These are phyloP conservation scores for Eulithis testata DNA, from an alignment of 2,888 invertebrate species.

Conservation along the genomic window DNA sequence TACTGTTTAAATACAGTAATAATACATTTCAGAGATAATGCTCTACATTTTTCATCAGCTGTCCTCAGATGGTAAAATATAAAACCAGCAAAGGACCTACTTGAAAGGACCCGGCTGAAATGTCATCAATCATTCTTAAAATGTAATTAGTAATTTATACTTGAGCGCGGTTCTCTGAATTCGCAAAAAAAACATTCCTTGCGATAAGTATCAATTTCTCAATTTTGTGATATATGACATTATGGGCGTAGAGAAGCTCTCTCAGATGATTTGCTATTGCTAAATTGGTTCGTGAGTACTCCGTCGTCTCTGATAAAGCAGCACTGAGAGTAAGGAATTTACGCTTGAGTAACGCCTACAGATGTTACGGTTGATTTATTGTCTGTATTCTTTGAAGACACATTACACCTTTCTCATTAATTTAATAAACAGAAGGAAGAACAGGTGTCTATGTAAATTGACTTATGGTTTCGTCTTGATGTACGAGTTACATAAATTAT, in stretches of 20 bases:
- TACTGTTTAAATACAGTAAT: too few species aligned
- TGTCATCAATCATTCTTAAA: conserved; percentile 28
- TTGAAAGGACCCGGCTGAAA: conserved; percentile 5
- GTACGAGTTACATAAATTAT: not conserved
- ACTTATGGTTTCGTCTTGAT: conserved; percentile 17
- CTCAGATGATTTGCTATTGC: conserved; percentile 43
- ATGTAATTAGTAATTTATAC: conserved; percentile 31
- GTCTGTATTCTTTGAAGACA: conserved; percentile 21
- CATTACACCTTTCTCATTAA: conserved; percentile 25
- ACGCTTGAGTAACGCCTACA: conserved; percentile 27
- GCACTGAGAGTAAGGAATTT: conserved; percentile 30
- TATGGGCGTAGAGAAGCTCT: conserved; percentile 15
- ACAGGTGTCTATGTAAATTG: conserved; percentile 23
- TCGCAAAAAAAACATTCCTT: conserved; percentile 13
- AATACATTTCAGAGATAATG: not conserved
- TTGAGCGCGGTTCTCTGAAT: conserved; percentile 21
- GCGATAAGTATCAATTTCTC: conserved; percentile 20
- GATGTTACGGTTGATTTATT: conserved; percentile 23
- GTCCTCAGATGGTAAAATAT: not conserved
- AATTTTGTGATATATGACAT: conserved; percentile 25
- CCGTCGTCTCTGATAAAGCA: conserved; percentile 38
- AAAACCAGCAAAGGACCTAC: conserved; percentile 7
- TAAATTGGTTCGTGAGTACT: conserved; percentile 53
- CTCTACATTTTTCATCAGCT: not conserved
- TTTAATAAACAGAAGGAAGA: conserved; percentile 13